phyloP scores from a whole-genome alignment of 2,888 invertebrate genomes.

The Apodemia duryi region DNA sequence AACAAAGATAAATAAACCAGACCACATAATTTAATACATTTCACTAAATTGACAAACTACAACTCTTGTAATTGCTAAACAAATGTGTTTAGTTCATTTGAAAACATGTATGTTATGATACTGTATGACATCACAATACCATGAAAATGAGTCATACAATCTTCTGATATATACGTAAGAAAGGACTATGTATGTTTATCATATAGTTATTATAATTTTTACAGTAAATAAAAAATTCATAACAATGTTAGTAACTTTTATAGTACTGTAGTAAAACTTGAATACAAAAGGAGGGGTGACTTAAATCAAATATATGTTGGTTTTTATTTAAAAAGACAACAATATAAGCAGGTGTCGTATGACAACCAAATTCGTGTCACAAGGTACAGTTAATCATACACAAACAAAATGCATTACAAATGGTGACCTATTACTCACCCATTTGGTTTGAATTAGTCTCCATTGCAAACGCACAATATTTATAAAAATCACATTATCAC shows the following conservation, averaged over 20 bases:
- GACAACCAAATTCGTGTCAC: conserved; percentile 56
- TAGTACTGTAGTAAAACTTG: conserved; percentile 28
- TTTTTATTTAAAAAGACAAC: conserved; percentile 2
- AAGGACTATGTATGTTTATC: conserved; percentile 33
- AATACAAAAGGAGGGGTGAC: neutral
- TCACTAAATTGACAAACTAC: neutral
- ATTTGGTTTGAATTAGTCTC: conserved; percentile 70
- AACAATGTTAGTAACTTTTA: conserved; percentile 16
- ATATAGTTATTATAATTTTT: conserved; percentile 14
- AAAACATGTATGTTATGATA: conserved; percentile 22
- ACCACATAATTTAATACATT: neutral
- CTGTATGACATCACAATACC: conserved; percentile 64
- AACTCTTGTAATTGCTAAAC: neutral
- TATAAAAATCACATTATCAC: conserved; percentile 66
- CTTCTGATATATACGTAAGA: conserved; percentile 34
- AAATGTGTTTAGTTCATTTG: neutral
- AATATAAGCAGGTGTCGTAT: conserved; percentile 42
- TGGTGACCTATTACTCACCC: conserved; percentile 55
- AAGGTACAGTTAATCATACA: conserved; percentile 70
- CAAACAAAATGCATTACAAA: conserved; percentile 57
- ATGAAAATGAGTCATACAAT: conserved; percentile 58
- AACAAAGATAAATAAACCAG: neutral
- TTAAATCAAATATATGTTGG: neutral
- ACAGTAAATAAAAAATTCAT: conserved; percentile 15
- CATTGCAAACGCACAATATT: conserved; percentile 52